These are phyloP conservation scores for Nixonia krombeini DNA, from an alignment of 1,140 invertebrate genomes.

Conservation along the genomic window DNA sequence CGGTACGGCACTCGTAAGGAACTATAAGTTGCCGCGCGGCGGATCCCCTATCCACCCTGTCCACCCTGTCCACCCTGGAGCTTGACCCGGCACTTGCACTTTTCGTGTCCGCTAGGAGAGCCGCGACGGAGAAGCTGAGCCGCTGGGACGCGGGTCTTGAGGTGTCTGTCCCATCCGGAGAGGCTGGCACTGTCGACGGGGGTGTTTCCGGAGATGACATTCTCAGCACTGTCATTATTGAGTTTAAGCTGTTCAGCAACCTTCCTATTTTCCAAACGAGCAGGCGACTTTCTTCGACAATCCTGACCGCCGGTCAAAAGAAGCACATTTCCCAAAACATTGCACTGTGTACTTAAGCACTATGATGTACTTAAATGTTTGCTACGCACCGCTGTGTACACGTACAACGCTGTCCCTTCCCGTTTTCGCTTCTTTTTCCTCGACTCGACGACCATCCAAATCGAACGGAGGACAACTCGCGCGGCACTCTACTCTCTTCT, in stretches of 20 bases:
- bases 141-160: conserved; percentile 51
- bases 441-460: no score
- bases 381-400: not conserved
- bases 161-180: conserved; percentile 52
- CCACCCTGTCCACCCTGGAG: conserved; percentile 3
- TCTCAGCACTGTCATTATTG: conserved; percentile 67
- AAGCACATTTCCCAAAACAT: not conserved
- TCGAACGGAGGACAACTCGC: no score
- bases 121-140: conserved; percentile 72
- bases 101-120: conserved; percentile 67
- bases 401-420: not conserved
- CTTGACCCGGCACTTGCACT: conserved; percentile 30
- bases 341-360: no score
- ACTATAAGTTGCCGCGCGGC: not conserved
- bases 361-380: no score
- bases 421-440: no score
- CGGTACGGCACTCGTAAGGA: no score
- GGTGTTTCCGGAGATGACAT: conserved; percentile 66
- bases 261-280: not conserved
- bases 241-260: not conserved
- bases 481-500: no score
- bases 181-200: conserved; percentile 58
- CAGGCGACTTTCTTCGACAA: not conserved
- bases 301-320: not conserved
- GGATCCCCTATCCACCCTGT: no score